phyloP scores from a whole-genome alignment of 1,140 invertebrate species.

The Coptotermes formosanus region DNA sequence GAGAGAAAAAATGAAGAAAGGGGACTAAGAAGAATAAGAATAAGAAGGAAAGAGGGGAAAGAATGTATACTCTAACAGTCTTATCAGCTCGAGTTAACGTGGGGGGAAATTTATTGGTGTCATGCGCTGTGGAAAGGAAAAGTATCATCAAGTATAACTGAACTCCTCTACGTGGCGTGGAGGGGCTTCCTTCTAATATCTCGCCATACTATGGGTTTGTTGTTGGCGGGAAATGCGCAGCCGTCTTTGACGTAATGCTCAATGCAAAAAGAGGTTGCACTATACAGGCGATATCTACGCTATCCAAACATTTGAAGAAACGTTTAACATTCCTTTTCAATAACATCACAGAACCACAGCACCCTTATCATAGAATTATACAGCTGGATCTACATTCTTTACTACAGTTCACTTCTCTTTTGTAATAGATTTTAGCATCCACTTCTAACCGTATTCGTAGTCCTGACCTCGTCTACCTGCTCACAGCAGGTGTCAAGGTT shows the following conservation, averaged over 20 bases:
- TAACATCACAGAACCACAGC: neutral
- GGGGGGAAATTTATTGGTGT: neutral
- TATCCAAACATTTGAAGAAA: neutral
- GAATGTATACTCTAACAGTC: neutral
- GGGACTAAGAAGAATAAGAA: neutral
- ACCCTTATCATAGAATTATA: neutral
- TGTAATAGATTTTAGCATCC: neutral
- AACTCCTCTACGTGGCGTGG: neutral
- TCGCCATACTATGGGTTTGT: neutral
- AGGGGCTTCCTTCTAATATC: neutral
- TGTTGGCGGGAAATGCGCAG: neutral
- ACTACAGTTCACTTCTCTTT: neutral
- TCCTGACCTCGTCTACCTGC: too few relatives aligned
- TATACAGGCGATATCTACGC: neutral
- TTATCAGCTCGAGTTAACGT: constrained; percentile 1
- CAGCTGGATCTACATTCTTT: neutral
- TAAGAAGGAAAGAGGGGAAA: neutral
- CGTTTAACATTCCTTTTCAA: constrained; percentile 1
- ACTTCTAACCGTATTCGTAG: too few relatives aligned
- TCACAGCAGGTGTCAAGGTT: too few relatives aligned
- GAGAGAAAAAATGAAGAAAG: neutral
- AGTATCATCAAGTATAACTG: constrained; percentile 7
- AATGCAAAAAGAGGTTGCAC: neutral
- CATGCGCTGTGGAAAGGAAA: neutral
- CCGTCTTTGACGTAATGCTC: neutral